These are phyloP conservation scores for Typhlichthys subterraneus DNA, from an alignment of 2,797 vertebrate genomes.

Conservation along the genomic window DNA sequence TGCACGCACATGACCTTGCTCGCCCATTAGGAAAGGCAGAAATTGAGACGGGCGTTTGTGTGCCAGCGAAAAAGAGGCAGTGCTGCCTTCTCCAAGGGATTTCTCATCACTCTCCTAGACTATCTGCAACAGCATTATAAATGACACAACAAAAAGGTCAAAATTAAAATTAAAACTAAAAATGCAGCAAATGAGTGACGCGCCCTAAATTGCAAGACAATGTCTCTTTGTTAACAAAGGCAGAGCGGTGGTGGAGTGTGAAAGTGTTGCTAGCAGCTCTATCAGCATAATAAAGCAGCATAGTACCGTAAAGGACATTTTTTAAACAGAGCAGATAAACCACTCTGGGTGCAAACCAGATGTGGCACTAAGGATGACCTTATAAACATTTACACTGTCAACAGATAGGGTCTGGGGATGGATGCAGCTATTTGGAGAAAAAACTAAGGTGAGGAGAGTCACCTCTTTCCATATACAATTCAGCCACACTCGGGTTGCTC, in stretches of 20 bases:
- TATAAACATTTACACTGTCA: slow-evolving; percentile 55
- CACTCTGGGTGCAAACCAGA: slow-evolving; percentile 51
- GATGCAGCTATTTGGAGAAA: slow-evolving; percentile 51
- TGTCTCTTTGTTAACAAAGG: too few relatives aligned
- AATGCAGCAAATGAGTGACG: too few relatives aligned
- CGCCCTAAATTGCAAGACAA: too few relatives aligned
- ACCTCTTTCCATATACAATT: slow-evolving; percentile 22
- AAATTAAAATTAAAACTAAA: too few relatives aligned
- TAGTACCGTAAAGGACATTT: slow-evolving; percentile 26
- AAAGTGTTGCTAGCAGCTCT: slow-evolving; percentile 23
- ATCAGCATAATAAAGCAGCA: background rate
- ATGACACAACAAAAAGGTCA: too few relatives aligned
- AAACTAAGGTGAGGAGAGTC: slow-evolving; percentile 20
- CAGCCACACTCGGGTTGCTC: slow-evolving; percentile 5
- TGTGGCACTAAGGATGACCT: slow-evolving; percentile 50
- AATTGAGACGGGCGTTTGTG: too few relatives aligned
- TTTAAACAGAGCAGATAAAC: slow-evolving; percentile 21
- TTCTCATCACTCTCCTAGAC: too few relatives aligned
- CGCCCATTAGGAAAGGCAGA: too few relatives aligned
- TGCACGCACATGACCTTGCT: too few relatives aligned
- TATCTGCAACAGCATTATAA: too few relatives aligned
- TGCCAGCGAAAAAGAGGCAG: too few relatives aligned
- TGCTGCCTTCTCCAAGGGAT: too few relatives aligned
- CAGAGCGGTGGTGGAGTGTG: background rate
- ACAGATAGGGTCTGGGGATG: slow-evolving; percentile 30